phyloP scores from a whole-genome alignment of 2,797 vertebrate species.

The Anolis apletophallus region DNA sequence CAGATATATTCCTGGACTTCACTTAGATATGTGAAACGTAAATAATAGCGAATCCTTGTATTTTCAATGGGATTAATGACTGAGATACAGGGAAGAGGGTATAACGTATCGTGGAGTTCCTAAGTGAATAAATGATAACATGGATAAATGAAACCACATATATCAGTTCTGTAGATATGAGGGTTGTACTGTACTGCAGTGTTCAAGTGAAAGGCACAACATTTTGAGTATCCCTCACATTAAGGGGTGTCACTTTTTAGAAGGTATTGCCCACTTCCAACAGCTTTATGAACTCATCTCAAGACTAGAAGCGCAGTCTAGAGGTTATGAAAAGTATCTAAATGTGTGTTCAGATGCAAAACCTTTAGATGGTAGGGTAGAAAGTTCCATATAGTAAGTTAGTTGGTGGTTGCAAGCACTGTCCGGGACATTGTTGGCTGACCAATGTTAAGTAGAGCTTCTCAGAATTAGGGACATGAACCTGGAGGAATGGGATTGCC shows the following conservation, averaged over 20 bases:
- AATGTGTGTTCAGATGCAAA: neutral
- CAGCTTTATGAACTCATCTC: neutral
- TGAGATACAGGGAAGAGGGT: too few species aligned
- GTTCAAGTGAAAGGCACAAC: neutral
- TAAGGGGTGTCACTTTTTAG: neutral
- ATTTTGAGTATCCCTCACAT: neutral
- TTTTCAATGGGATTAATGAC: too few species aligned
- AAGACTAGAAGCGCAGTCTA: neutral
- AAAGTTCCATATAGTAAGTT: neutral
- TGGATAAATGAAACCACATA: too few species aligned
- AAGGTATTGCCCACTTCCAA: neutral
- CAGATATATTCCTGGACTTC: too few species aligned
- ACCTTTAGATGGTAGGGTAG: neutral
- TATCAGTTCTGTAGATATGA: too few species aligned
- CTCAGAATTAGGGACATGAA: neutral
- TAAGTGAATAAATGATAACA: too few species aligned
- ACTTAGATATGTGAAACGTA: too few species aligned
- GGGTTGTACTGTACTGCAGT: too few species aligned
- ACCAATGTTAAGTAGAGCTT: neutral
- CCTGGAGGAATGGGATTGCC: neutral
- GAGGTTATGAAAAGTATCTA: neutral
- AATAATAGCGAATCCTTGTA: too few species aligned
- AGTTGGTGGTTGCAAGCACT: neutral
- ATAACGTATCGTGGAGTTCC: too few species aligned
- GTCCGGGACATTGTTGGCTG: neutral